Evolutionary conservation across 2,797 vertebrate species (phyloP), one percentile per base, ranked within the genome.

Genomic region (Xiphorhynchus erythropygius): DNA sequence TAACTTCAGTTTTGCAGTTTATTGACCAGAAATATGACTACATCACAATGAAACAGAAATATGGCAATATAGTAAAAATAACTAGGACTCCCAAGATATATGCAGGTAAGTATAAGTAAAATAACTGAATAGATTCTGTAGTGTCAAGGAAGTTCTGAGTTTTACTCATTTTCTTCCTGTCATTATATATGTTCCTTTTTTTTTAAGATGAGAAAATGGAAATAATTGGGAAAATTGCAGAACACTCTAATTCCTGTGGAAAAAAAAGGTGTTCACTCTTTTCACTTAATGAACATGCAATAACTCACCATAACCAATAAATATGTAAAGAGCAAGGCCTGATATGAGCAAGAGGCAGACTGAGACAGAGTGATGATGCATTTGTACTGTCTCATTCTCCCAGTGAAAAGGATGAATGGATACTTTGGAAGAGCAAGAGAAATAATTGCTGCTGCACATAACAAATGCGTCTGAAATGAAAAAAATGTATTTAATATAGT

Each of bases 331-430:
- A 93, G 18, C 23, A 87, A 49, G 85, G 35, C 35, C 65, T 63
- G 47, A 56, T 67, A 49, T n/a, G 63, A 95, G 30, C 56, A 95
- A 86, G 33, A 93, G 56, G 37, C 78, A 89, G 80, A 77, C 6
- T 60, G 86, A 92, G 50, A 69, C 41, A 82, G 39, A 77, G 30
- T 70, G 35, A 56, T 84, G 67, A 91, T 81, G 62, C 52, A 87
- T 82, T 82, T 94, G 50, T 90, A 82, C 32, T 49, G 19, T 84
- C 46, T 94, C 44, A n/a, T 64, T 88, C 59, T 94, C 79, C 28
- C 59, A 78, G 56, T 56, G 56, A 73, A 86, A 90, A 90, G 27
- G 21, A 79, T 23, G 7, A 90, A 87, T n/a, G 59, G 41, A 11
- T 60, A 69, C 63, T 69, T 90, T 73, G 39, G 41, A 89, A 87